Conservation (phyloP, 2,113 vertebrate genomes). For the Anarhynchus alexandrinus region DNA sequence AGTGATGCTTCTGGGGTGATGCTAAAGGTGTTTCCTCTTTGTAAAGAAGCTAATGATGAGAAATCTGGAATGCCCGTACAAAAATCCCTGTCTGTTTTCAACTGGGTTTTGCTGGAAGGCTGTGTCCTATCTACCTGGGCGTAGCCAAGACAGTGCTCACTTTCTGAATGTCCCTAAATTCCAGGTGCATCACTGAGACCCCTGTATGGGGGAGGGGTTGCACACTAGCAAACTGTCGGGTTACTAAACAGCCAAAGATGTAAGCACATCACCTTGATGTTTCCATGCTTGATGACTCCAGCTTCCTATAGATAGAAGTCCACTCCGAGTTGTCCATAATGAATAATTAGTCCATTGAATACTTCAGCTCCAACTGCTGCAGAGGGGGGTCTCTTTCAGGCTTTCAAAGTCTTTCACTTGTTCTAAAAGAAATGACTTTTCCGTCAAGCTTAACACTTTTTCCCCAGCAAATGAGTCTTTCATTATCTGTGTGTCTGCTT, state of each 20-base stretch:
- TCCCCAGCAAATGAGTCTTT: conserved; percentile 5
- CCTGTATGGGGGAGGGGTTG: neutral
- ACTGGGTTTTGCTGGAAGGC: neutral
- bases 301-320: neutral
- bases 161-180: neutral
- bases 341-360: neutral
- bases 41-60: neutral
- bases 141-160: neutral
- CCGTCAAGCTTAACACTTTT: conserved; percentile 16
- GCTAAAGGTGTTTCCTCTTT: neutral
- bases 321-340: neutral
- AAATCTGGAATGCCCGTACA: neutral
- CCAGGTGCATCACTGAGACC: neutral
- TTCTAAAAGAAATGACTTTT: neutral
- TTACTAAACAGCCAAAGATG: neutral
- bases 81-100: neutral
- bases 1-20: neutral
- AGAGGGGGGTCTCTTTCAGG: neutral
- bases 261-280: neutral
- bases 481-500: conserved; percentile 51
- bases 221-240: neutral
- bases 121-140: neutral
- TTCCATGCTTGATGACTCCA: neutral
- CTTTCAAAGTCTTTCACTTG: conserved; percentile 24
- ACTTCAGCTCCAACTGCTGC: neutral